Evolutionary conservation across 2,797 vertebrate species (phyloP), one percentile per base, ranked within the genome.

Genomic region (Enteromius afrohamiltoni): DNA sequence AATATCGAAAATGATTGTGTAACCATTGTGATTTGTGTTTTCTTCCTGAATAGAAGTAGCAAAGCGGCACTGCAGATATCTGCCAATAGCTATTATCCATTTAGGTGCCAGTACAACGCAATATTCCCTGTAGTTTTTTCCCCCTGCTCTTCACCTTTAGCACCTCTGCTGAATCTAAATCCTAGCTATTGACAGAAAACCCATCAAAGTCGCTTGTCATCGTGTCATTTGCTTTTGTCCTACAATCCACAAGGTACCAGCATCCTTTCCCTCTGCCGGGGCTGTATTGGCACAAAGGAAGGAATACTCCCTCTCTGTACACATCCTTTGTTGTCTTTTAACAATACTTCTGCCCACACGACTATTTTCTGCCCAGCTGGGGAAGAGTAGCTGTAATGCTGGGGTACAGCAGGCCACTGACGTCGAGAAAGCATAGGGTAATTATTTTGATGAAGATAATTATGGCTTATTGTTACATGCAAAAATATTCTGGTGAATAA

Each of bases 391-490:
- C 51, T 42, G n/a, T 55, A 68, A 21, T 74, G 10, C 69, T 40
- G 23, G 8, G 81, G 49, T 83, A 45, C 81, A 58, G 62, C 73
- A 77, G 77, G 69, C 58, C 42, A 55, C 55, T 71, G 29, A 53
- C 4, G 17, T 51, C 26, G n/a, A 58, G 75, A 68, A 75, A 42
- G 13, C 19, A 37, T 34, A 26, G 62, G 17, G 51, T 53, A 55
- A 31, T 82, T 79, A 83, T 29, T 37, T 64, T 80, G 83, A 83
- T 86, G 77, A 83, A 73, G 67, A 78, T 86, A 86, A 88, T 86
- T 86, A 58, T 83, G 76, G 70, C 73, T 83, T 83, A 75, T 76
- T 79, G 65, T 86, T 85, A 58, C 78, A 78, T 65, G 67, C 70
- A 75, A 78, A 80, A 86, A 83, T 85, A 85, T 85, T 83, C 45